Percentiles rank a stretch among this genome's conserved stretches.
Evolutionary conservation across 2,888 invertebrate genomes (phyloP).

Genomic region (Odontomyia ornata): DNA sequence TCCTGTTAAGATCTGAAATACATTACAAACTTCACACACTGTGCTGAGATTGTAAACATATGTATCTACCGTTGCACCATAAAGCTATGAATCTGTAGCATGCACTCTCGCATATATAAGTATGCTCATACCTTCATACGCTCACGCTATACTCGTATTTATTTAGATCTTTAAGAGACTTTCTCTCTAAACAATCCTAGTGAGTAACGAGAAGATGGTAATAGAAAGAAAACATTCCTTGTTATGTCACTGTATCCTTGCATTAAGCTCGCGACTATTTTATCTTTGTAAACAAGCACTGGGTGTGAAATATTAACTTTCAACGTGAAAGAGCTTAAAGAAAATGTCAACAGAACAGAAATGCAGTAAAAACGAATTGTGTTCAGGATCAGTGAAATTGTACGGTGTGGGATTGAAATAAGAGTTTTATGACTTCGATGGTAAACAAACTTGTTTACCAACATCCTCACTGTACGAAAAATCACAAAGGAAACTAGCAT

Average conservation of each 20-base stretch:
- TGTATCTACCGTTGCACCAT: neutral
- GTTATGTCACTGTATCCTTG: neutral
- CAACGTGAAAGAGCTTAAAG: neutral
- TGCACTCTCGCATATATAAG: neutral
- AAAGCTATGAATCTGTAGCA: no score
- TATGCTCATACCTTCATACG: neutral
- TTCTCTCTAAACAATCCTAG: neutral
- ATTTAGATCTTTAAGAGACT: conserved; percentile 23
- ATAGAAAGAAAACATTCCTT: conserved; percentile 23
- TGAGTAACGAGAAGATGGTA: conserved; percentile 9
- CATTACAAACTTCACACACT: neutral
- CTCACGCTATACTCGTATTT: no score
- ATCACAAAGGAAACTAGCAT: no score
- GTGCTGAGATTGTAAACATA: neutral
- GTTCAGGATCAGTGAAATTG: neutral
- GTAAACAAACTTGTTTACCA: no score
- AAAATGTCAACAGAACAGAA: conserved; percentile 19
- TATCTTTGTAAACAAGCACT: neutral
- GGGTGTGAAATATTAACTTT: neutral
- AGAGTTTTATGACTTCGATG: no score
- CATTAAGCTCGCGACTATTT: neutral
- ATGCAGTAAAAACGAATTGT: neutral
- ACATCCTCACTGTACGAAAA: no score
- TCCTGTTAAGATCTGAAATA: neutral
- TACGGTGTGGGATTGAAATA: no score